These are phyloP conservation scores for Theropithecus gelada DNA, from an alignment of 2,113 vertebrate species.

Conservation along the genomic window DNA sequence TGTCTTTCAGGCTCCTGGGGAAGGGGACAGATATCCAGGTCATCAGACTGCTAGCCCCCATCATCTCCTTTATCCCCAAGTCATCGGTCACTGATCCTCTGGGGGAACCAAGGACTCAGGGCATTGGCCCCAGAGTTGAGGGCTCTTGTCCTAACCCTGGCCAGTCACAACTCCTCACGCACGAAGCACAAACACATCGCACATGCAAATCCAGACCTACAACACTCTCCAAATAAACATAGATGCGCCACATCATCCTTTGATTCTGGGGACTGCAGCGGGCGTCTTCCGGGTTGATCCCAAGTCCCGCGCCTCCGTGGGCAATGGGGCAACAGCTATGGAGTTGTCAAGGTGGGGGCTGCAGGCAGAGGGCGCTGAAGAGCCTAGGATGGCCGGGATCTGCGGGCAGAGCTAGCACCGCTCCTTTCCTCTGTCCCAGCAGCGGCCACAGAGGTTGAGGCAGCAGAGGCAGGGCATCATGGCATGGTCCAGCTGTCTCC, in stretches of 20 bases:
- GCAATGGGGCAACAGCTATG: neutral
- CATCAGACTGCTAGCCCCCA: neutral
- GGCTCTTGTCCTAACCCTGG: neutral
- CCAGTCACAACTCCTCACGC: neutral
- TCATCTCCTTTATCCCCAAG: neutral
- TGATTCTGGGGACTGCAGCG: neutral
- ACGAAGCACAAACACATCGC: neutral
- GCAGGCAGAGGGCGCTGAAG: neutral
- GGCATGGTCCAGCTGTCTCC: neutral
- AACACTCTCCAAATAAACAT: neutral
- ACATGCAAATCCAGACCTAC: neutral
- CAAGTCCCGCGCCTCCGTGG: neutral
- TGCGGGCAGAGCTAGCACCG: rapidly evolving
- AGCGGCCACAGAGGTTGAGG: neutral
- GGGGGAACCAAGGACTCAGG: neutral
- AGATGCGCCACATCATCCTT: neutral
- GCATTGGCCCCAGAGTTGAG: rapidly evolving
- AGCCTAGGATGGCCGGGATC: neutral
- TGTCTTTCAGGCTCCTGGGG: conserved; percentile 85
- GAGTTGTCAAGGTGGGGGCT: neutral
- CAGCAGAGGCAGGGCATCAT: neutral
- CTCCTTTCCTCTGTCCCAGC: neutral
- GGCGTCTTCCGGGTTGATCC: neutral
- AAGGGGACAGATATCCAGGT: neutral
- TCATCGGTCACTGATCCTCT: neutral